Percentiles rank a stretch among this genome's conserved stretches.
phyloP scores from a whole-genome alignment of 2,113 vertebrate species.

The Corynorhinus townsendii region DNA sequence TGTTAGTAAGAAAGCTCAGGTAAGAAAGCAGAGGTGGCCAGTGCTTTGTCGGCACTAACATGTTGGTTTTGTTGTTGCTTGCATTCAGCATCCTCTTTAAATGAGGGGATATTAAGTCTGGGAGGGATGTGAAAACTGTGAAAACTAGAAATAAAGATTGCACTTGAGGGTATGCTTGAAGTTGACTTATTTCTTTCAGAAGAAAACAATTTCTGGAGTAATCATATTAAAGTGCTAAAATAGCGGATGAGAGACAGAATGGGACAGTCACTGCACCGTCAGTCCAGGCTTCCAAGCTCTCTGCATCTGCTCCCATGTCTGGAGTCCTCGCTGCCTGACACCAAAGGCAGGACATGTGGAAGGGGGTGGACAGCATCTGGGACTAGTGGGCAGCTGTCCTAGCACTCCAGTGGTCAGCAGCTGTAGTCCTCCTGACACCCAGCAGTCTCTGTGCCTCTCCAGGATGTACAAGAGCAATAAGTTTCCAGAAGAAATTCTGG shows the following conservation, averaged over 20 bases:
- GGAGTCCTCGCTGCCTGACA: accelerated
- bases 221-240: not conserved
- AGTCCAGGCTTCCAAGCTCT: not conserved
- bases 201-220: not conserved
- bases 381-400: not conserved
- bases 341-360: accelerated
- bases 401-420: not conserved
- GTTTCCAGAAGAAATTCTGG: not conserved
- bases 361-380: not conserved
- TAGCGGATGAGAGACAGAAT: no score
- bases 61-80: not conserved
- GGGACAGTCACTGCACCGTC: not conserved
- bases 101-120: not conserved
- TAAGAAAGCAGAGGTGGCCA: accelerated
- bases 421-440: not conserved
- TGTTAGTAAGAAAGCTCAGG: not conserved
- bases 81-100: not conserved
- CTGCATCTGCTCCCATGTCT: not conserved
- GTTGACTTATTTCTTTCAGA: not conserved
- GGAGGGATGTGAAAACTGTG: not conserved
- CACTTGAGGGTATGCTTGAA: not conserved
- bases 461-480: not conserved
- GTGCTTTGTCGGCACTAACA: accelerated
- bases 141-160: not conserved
- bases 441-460: not conserved